Evolutionary conservation across 1,140 invertebrate genomes (phyloP).

Genomic region (Bombus impatiens): DNA sequence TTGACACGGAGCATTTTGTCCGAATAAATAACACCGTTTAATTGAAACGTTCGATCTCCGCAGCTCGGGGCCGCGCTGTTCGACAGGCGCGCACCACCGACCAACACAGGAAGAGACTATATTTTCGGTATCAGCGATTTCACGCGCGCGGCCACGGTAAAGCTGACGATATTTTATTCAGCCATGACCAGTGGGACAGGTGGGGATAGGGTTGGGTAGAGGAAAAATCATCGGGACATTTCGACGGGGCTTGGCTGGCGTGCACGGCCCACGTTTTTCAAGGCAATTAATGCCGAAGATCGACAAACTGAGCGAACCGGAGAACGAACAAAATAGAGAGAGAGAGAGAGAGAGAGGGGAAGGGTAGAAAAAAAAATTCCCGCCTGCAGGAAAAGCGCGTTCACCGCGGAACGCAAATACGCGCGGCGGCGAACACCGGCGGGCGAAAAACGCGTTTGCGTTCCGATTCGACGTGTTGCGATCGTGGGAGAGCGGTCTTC

Average conservation of each 20-base stretch:
- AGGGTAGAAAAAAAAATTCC: neutral
- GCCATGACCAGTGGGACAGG: neutral
- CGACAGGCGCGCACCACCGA: neutral
- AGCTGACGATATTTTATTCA: constrained; percentile 39
- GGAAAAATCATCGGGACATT: constrained; percentile 51
- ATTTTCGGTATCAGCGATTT: constrained; percentile 37
- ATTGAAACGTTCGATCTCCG: constrained; percentile 27
- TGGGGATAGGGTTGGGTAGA: neutral
- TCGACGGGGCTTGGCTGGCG: neutral
- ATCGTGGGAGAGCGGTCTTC: neutral
- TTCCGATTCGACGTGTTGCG: constrained; percentile 8
- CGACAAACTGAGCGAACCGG: constrained; percentile 7
- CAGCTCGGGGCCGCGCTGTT: neutral
- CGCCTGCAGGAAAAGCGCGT: neutral
- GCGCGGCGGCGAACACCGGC: neutral
- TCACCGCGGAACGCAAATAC: constrained; percentile 25
- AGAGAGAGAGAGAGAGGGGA: neutral
- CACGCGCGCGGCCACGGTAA: neutral
- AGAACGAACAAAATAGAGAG: neutral
- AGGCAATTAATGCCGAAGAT: constrained; percentile 42
- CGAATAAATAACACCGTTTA: constrained; percentile 28
- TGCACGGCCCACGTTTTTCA: constrained; percentile 11
- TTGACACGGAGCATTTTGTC: neutral
- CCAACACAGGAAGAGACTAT: neutral
- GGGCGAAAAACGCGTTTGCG: constrained; percentile 3